Evolutionary conservation across 2,888 invertebrate genomes (phyloP).

Genomic region (Willowsia nigromaculata): DNA sequence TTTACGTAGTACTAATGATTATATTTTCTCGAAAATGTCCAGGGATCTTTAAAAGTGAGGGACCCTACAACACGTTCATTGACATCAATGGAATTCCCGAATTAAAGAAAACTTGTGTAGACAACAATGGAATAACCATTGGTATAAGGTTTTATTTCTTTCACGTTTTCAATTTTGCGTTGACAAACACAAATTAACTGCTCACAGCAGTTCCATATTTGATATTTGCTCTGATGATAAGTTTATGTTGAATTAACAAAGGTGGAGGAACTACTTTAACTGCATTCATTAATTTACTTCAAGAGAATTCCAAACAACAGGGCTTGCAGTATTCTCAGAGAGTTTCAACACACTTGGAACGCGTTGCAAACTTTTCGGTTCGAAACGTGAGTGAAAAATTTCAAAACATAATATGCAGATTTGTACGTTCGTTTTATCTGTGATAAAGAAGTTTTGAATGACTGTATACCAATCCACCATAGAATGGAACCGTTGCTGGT

Average conservation of each 20-base stretch:
- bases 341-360: slow-evolving; percentile 83
- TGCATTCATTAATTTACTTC: not conserved
- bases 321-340: slow-evolving; percentile 82
- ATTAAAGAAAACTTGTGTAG: slow-evolving; percentile 48
- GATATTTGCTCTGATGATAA: too few species aligned
- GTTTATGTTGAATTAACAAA: not conserved
- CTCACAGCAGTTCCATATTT: not conserved
- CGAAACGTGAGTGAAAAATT: slow-evolving; percentile 45
- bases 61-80: slow-evolving; percentile 60
- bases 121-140: slow-evolving; percentile 77
- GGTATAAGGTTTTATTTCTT: slow-evolving; percentile 4
- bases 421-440: not conserved
- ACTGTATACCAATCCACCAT: too few species aligned
- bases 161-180: too few species aligned
- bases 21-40: not conserved
- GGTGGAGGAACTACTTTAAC: slow-evolving; percentile 45
- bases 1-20: too few species aligned
- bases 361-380: slow-evolving; percentile 88
- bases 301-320: not conserved
- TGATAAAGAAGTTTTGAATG: too few species aligned
- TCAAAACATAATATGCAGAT: not conserved
- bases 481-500: slow-evolving; percentile 82
- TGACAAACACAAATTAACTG: not conserved
- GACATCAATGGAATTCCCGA: slow-evolving; percentile 66
- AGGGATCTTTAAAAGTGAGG: slow-evolving; percentile 67